These are phyloP conservation scores for Zootoca vivipara DNA, from an alignment of 2,113 vertebrate genomes.

Conservation along the genomic window DNA sequence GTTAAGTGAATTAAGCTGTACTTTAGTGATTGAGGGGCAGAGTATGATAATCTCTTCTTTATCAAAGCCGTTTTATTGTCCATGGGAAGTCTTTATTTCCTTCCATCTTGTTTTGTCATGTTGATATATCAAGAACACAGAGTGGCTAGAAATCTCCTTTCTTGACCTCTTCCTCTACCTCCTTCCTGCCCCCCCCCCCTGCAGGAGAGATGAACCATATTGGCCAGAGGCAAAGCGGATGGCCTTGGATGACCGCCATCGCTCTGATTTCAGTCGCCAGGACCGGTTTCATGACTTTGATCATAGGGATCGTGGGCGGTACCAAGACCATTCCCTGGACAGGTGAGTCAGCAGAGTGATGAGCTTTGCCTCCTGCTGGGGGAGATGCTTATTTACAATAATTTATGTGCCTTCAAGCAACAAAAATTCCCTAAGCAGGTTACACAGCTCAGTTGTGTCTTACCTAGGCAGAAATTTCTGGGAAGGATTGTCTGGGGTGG, in stretches of 20 bases:
- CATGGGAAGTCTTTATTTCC: neutral
- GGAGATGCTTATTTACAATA: neutral
- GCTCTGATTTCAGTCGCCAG: slow-evolving; percentile 88
- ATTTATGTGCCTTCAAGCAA: neutral
- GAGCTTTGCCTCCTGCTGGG: neutral
- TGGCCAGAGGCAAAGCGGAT: slow-evolving; percentile 92
- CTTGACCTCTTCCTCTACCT: rapidly evolving
- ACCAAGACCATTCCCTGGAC: slow-evolving; percentile 87
- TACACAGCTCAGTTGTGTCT: too few relatives aligned
- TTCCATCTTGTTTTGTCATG: neutral
- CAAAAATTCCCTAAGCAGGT: neutral
- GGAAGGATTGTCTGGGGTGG: neutral
- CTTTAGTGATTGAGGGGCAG: too few relatives aligned
- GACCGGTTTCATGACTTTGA: slow-evolving; percentile 95
- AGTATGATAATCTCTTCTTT: neutral
- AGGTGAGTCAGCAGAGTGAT: slow-evolving; percentile 69
- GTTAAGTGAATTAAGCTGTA: neutral
- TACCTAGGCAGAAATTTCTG: neutral
- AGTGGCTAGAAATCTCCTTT: too few relatives aligned
- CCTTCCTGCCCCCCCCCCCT: neutral
- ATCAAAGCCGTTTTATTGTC: neutral
- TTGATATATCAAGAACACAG: neutral
- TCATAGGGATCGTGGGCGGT: slow-evolving; percentile 90
- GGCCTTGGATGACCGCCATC: slow-evolving; percentile 89
- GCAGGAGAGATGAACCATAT: slow-evolving; percentile 88